These are phyloP conservation scores for Erebia palarica DNA, from an alignment of 2,888 invertebrate genomes.

Conservation along the genomic window DNA sequence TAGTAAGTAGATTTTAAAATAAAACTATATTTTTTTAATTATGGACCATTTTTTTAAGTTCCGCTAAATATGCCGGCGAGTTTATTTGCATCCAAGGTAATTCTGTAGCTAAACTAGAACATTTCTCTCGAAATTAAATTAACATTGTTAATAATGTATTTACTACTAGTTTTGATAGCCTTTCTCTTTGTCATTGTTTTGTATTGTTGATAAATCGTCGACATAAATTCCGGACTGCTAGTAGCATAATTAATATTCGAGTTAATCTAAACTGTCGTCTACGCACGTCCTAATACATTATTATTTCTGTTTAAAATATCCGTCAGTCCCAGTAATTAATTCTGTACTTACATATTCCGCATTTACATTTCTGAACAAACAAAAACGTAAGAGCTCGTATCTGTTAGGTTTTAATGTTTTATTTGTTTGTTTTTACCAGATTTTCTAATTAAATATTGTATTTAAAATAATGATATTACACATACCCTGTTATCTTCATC, in stretches of 20 bases:
- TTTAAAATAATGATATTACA: background rate
- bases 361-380: background rate
- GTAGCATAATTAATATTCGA: background rate
- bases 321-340: background rate
- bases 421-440: background rate
- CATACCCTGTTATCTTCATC: background rate
- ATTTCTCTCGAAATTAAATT: too few species aligned
- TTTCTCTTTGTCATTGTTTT: background rate
- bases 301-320: background rate
- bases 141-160: too few species aligned
- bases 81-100: too few species aligned
- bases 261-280: slow-evolving; percentile 1
- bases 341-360: background rate
- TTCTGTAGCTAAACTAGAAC: too few species aligned
- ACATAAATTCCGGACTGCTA: background rate
- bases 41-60: too few species aligned
- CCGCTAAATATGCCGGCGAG: too few species aligned
- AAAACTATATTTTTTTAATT: too few species aligned
- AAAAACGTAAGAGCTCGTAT: background rate
- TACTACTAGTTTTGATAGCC: too few species aligned
- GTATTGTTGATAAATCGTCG: background rate
- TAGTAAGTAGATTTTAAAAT: too few species aligned
- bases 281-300: background rate
- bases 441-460: too few species aligned
- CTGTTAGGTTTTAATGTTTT: background rate